Base-by-base conservation (phyloP, 2,888 invertebrate species). In the Stenodema calcarata region DNA sequence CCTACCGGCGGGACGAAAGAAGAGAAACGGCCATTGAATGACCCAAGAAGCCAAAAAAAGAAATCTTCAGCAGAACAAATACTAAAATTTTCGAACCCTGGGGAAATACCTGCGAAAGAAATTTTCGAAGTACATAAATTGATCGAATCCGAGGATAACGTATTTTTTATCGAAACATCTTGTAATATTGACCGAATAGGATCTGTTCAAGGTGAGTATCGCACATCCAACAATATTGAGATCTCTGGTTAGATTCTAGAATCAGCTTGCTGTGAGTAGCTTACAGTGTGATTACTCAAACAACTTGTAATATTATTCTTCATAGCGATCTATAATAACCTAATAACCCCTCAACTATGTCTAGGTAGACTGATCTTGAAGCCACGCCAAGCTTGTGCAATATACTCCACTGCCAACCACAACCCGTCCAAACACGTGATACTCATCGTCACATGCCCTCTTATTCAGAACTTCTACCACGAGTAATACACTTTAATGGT, bases 321-420 rank as follows among this genome's bases (percentile, higher is more conserved):
- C 35, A 35, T 35, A 35, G 35, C 35, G 7, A 4, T 35, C 7
- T 35, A 2, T 7, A 2, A 35, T 35, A 35, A 35, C 4, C 35
- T 35, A 16, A 9, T 50, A n/a, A 50, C n/a, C 47, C 1, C 47
- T 47, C 47, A 12, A 16, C 12, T n/a, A 23, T 50, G 18, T 28
- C 27, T 47, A 75, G 78, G 35, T 2, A 78, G 86, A 35, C 35
- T 54, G 18, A 27, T 41, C 4, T 42, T 86, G 73, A 73, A 44
- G 42, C 41, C 75, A 23, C 35, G 50, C n/a, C 81, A 86, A 86
- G 86, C 86, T 35, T 86, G 86, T 42, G 86, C 73, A 0, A 75
- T 86, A n/a, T 86, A 81, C 35, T 86, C 86, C 16, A 54, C 86
- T 14, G 86, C 86, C 6, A 11, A 44, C 35, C 50, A 73, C 47